A percentile compares a stretch with the other conserved stretches of the same genome.
Conservation (phyloP, 2,888 invertebrate genomes). For the Silvanus unidentatus region DNA sequence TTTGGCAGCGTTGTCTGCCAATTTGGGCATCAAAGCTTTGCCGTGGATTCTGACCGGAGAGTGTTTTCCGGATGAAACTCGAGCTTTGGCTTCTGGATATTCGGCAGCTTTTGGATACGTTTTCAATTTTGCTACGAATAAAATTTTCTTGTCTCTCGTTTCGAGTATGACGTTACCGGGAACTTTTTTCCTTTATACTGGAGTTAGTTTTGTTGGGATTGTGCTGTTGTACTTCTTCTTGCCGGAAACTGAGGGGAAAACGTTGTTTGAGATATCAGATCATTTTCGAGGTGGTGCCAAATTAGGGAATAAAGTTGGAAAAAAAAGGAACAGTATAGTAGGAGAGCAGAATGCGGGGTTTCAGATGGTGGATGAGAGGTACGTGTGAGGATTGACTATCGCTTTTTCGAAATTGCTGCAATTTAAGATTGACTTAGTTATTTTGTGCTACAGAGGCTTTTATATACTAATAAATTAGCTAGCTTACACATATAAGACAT, state of each 20-base stretch:
- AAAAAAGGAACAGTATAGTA: conserved; percentile 23
- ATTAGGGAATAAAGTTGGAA: conserved; percentile 46
- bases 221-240: conserved; percentile 60
- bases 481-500: too few relatives aligned
- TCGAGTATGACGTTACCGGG: conserved; percentile 60
- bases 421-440: too few relatives aligned
- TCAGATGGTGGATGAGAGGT: not conserved
- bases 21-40: conserved; percentile 62
- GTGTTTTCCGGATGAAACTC: conserved; percentile 62
- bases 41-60: conserved; percentile 81
- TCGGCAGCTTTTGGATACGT: conserved; percentile 70
- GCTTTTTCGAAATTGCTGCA: too few relatives aligned
- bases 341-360: conserved; percentile 12
- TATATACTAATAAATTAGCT: too few relatives aligned
- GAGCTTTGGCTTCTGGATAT: conserved; percentile 67
- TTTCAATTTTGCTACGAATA: conserved; percentile 70
- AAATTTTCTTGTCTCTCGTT: conserved; percentile 64
- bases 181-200: conserved; percentile 65
- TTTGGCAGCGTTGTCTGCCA: conserved; percentile 61
- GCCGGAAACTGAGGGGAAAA: conserved; percentile 80
- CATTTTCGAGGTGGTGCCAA: conserved; percentile 59
- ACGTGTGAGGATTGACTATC: too few relatives aligned
- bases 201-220: conserved; percentile 59
- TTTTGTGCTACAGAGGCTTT: too few relatives aligned
- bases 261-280: conserved; percentile 63